Evolutionary conservation across 2,797 vertebrate species (phyloP).

Genomic region (Xyrichtys novacula): DNA sequence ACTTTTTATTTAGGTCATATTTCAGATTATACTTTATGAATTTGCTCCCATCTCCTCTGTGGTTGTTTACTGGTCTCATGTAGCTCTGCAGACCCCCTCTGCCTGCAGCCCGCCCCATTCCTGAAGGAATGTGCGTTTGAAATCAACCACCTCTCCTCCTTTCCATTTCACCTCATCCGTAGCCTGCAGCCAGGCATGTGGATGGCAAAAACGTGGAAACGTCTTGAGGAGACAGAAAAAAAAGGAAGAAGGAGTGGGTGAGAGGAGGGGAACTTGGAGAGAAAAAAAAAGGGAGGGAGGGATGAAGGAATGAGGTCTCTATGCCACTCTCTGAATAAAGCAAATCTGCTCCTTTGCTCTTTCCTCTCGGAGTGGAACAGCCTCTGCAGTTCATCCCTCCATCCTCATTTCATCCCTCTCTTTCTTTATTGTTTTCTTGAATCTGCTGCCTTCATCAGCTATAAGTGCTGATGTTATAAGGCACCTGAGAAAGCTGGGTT

Average conservation of each 20-base stretch:
- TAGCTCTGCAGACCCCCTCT: slow-evolving; percentile 44
- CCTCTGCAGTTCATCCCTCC: slow-evolving; percentile 54
- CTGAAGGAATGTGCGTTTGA: slow-evolving; percentile 62
- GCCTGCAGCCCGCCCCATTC: slow-evolving; percentile 20
- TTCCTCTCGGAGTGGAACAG: slow-evolving; percentile 34
- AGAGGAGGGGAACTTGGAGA: slow-evolving; percentile 46
- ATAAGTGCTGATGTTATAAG: slow-evolving; percentile 48
- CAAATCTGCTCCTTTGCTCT: slow-evolving; percentile 62
- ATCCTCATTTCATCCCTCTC: slow-evolving; percentile 34
- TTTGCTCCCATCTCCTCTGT: slow-evolving; percentile 48
- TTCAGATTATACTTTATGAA: slow-evolving; percentile 65
- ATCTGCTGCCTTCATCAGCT: slow-evolving; percentile 40
- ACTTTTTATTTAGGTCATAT: slow-evolving; percentile 77
- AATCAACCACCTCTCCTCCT: slow-evolving; percentile 59
- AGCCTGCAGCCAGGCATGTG: slow-evolving; percentile 77
- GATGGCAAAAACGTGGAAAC: slow-evolving; percentile 74
- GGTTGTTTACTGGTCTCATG: slow-evolving; percentile 64
- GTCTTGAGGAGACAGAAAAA: slow-evolving; percentile 42
- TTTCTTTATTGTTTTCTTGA: slow-evolving; percentile 22
- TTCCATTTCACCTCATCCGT: slow-evolving; percentile 69
- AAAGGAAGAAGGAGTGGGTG: slow-evolving; percentile 43
- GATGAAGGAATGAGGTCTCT: slow-evolving; percentile 39
- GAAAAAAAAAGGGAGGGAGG: neutral
- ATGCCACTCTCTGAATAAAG: slow-evolving; percentile 63
- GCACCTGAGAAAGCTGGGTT: slow-evolving; percentile 31